Conservation (phyloP, 92 coral and sea anemone species). For the Porites divaricata region DNA sequence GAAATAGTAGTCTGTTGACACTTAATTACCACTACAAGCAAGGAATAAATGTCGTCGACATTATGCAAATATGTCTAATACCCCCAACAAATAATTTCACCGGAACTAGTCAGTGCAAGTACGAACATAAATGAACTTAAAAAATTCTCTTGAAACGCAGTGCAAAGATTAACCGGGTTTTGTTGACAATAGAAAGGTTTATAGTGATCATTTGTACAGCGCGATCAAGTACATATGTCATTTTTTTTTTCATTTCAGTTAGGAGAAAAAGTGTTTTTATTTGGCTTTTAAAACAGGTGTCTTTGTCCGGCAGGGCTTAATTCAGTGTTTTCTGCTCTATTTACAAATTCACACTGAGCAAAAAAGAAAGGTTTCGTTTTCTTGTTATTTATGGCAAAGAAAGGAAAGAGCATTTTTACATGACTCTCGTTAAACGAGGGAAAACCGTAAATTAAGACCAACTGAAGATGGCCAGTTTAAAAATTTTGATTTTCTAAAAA, state of each 20-base stretch:
- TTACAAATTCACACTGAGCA: neutral
- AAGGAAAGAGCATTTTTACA: too few relatives aligned
- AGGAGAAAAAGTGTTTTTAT: neutral
- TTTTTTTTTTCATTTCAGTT: neutral
- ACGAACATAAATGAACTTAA: neutral
- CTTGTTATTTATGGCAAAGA: neutral
- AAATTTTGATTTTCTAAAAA: too few relatives aligned
- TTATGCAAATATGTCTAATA: neutral
- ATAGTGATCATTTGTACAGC: too few relatives aligned
- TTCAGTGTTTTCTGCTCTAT: neutral
- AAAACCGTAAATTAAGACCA: too few relatives aligned
- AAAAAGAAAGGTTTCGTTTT: neutral
- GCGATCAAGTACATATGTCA: neutral
- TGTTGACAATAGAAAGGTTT: neutral
- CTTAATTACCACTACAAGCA: neutral
- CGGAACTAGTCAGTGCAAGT: neutral
- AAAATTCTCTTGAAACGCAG: neutral
- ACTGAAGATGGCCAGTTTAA: too few relatives aligned
- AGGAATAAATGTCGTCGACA: neutral
- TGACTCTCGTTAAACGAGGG: neutral
- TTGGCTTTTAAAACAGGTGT: slow-evolving; percentile 1
- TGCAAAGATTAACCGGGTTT: neutral
- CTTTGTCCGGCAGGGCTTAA: neutral
- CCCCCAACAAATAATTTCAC: neutral
- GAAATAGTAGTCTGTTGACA: neutral